Evolutionary conservation across 2,797 vertebrate species (phyloP), one percentile per base, ranked within the genome.

Genomic region (Cossypha dichroa): DNA sequence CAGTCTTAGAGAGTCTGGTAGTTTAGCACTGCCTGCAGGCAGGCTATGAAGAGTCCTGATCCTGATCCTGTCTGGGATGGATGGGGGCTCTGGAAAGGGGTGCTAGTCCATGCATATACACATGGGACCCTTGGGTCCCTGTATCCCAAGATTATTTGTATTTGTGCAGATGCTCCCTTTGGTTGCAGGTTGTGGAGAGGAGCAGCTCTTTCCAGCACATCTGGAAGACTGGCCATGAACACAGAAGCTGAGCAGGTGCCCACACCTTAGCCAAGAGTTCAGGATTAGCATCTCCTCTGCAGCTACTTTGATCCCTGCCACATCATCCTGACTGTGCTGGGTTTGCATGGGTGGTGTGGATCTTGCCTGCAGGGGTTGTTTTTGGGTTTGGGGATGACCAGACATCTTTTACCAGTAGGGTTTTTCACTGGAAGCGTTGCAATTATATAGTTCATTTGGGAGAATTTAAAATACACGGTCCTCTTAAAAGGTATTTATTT

Each of bases 401-500:
- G 80, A 45, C 79, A 56, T 96, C 95, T 96, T 94, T 90, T 76
- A 96, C 85, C 85, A 75, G 67, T 45, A 46, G 77, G 2, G 8
- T 45, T 46, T 94, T 88, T 83, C 63, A 88, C 63, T 97, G 93
- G 46, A 97, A 97, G 83, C 84, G 33, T 87, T 58, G 67, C 86
- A 97, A 76, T 87, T 79, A 82, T 67, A 40, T 31, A 84, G 92
- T 93, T 97, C 55, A 94, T 89, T 94, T 26, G 29, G 70, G 60
- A 97, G 83, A 93, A 94, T 95, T 96, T 94, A 76, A 95, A 96
- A 91, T 69, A 85, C 82, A 46, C 6, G 1, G 67, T 86, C 40
- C 60, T 96, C 94, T 88, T 38, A 40, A 46, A 76, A 91, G 63
- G 60, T 97, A 58, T 93, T 96, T 96, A 93, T 89, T 97, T 97